These are phyloP conservation scores for Gadopsis marmoratus DNA, from an alignment of 2,797 vertebrate genomes.

Conservation along the genomic window DNA sequence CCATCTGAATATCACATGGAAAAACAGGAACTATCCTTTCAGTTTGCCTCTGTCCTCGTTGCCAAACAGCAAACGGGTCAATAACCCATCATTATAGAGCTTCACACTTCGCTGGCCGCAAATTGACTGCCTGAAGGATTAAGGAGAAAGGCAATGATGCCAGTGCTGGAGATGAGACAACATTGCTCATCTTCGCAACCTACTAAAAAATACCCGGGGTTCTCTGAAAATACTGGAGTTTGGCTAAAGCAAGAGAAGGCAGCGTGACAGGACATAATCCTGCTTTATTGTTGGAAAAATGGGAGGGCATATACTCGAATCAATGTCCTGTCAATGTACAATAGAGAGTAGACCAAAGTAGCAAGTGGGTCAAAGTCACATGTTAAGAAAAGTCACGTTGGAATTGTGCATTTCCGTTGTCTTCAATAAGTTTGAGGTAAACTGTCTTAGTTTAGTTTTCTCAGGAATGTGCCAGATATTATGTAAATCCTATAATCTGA, in stretches of 20 bases:
- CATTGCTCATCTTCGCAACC: conserved; percentile 83
- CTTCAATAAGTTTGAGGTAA: background rate
- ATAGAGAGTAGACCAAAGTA: conserved; percentile 29
- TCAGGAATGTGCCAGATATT: background rate
- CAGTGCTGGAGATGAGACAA: conserved; percentile 82
- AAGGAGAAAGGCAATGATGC: conserved; percentile 84
- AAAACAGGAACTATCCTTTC: conserved; percentile 73
- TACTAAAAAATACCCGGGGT: conserved; percentile 63
- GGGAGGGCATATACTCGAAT: conserved; percentile 58
- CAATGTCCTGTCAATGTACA: conserved; percentile 50
- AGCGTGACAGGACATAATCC: conserved; percentile 71
- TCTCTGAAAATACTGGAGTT: conserved; percentile 58
- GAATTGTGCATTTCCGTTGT: conserved; percentile 25
- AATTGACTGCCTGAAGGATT: conserved; percentile 90
- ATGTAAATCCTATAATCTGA: background rate
- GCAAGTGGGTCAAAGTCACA: conserved; percentile 48
- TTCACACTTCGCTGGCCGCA: conserved; percentile 85
- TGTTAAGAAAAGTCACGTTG: conserved; percentile 4
- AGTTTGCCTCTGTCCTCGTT: conserved; percentile 76
- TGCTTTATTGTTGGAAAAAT: conserved; percentile 57
- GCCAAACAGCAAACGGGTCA: conserved; percentile 87
- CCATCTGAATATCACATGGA: conserved; percentile 66
- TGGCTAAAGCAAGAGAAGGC: conserved; percentile 50
- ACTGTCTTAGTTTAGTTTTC: background rate
- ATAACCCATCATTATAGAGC: conserved; percentile 89